Conservation (phyloP, 1,140 invertebrate genomes). For the Neodiprion pinetum region DNA sequence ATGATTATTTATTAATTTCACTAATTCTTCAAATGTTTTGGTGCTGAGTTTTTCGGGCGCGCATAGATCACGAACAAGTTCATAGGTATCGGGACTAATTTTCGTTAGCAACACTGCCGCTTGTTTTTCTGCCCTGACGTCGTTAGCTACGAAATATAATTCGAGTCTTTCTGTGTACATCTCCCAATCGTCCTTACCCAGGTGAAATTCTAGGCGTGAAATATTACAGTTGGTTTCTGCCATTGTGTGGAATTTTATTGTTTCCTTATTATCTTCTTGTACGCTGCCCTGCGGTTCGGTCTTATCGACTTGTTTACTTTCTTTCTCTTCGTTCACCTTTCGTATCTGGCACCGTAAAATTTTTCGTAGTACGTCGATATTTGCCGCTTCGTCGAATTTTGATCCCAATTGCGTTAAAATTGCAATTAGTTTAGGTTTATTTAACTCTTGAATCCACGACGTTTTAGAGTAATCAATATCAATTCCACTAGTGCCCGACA, state of each 20-base stretch:
- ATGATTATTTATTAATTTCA: conserved; percentile 34
- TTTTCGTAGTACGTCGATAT: too few relatives aligned
- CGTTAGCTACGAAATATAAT: conserved; percentile 39
- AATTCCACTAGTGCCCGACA: too few relatives aligned
- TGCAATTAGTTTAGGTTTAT: too few relatives aligned
- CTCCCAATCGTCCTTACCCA: conserved; percentile 10
- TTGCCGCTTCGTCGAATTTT: too few relatives aligned
- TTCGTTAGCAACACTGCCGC: conserved; percentile 37
- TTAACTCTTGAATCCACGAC: too few relatives aligned
- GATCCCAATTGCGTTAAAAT: too few relatives aligned
- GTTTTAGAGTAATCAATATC: too few relatives aligned
- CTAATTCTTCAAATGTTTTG: conserved; percentile 35
- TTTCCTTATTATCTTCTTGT: background rate
- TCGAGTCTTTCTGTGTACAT: conserved; percentile 26
- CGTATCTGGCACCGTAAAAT: too few relatives aligned
- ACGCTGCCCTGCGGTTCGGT: background rate
- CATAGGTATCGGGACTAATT: conserved; percentile 36
- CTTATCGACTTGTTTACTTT: too few relatives aligned
- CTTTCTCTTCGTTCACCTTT: too few relatives aligned
- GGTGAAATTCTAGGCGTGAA: conserved; percentile 16
- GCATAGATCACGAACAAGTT: conserved; percentile 39
- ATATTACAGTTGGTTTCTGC: background rate
- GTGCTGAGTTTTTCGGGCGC: conserved; percentile 36
- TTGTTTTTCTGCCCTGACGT: conserved; percentile 28
- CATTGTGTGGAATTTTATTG: conserved; percentile 9